Evolutionary conservation across 2,888 invertebrate species (phyloP).

Genomic region (Melanotus villosus): DNA sequence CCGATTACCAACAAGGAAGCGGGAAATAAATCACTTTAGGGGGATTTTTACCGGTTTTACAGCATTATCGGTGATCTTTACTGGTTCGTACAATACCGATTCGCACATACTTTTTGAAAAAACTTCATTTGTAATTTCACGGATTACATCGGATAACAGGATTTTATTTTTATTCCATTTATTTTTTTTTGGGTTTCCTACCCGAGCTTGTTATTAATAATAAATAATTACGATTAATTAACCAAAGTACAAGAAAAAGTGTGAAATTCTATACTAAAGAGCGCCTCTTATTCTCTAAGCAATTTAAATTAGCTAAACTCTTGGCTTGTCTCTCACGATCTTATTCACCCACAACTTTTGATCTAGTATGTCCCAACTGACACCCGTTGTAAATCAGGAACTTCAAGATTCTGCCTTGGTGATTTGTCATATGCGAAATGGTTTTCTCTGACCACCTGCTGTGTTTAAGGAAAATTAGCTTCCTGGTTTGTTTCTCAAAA

Average conservation of each 20-base stretch:
- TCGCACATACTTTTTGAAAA: slow-evolving; percentile 27
- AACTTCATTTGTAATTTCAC: slow-evolving; percentile 21
- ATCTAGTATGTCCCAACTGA: slow-evolving; percentile 11
- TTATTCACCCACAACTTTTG: slow-evolving; percentile 18
- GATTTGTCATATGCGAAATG: slow-evolving; percentile 12
- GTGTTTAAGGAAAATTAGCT: background rate
- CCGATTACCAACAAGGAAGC: slow-evolving; percentile 52
- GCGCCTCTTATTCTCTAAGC: too few relatives aligned
- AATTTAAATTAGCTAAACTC: too few relatives aligned
- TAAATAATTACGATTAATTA: too few relatives aligned
- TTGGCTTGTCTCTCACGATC: slow-evolving; percentile 12
- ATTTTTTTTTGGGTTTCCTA: too few relatives aligned
- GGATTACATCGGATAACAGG: slow-evolving; percentile 17
- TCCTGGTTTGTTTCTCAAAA: too few relatives aligned
- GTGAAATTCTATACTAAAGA: too few relatives aligned
- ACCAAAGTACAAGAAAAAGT: too few relatives aligned
- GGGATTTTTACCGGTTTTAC: slow-evolving; percentile 52
- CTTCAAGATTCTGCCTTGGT: slow-evolving; percentile 5
- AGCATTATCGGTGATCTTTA: slow-evolving; percentile 50
- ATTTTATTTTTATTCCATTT: background rate
- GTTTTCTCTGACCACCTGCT: background rate
- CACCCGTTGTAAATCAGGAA: slow-evolving; percentile 14
- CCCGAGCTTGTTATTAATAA: too few relatives aligned
- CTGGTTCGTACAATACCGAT: slow-evolving; percentile 38
- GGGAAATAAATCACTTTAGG: slow-evolving; percentile 54